A percentile compares a stretch with the other conserved stretches of the same genome.
Conservation (phyloP, 2,888 invertebrate genomes). For the Cosmopolites sordidus region DNA sequence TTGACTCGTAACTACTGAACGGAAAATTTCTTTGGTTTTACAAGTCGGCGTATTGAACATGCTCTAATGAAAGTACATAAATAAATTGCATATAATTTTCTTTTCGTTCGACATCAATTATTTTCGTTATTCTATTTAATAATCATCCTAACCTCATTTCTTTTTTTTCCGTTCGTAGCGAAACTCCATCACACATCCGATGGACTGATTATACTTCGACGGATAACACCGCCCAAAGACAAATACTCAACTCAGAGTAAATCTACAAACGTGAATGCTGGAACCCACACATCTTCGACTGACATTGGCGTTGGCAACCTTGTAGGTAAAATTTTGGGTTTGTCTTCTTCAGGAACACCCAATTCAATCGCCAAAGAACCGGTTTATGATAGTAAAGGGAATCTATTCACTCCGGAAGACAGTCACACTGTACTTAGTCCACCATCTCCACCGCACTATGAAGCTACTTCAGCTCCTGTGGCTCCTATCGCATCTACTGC, state of each 20-base stretch:
- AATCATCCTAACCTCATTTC: neutral
- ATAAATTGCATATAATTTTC: too few species aligned
- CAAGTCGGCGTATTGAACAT: too few species aligned
- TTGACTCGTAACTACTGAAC: too few species aligned
- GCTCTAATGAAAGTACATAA: too few species aligned
- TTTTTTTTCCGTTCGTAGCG: neutral
- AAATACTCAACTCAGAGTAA: neutral
- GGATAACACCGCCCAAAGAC: neutral
- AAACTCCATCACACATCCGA: neutral
- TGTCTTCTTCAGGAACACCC: neutral
- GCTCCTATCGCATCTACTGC: neutral
- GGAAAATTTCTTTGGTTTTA: too few species aligned
- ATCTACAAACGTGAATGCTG: neutral
- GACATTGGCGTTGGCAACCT: neutral
- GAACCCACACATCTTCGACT: neutral
- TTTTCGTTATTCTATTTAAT: too few species aligned
- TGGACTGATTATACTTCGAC: neutral
- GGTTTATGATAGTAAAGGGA: neutral
- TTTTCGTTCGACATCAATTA: too few species aligned
- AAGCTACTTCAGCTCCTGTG: slow-evolving; percentile 2
- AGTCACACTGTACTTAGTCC: slow-evolving; percentile 2
- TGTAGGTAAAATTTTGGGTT: slow-evolving; percentile 2
- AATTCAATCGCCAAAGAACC: neutral
- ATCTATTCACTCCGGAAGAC: neutral
- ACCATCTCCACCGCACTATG: slow-evolving; percentile 12